Base-by-base conservation (phyloP, 1,140 invertebrate species). In the Sycophaga agraensis region DNA sequence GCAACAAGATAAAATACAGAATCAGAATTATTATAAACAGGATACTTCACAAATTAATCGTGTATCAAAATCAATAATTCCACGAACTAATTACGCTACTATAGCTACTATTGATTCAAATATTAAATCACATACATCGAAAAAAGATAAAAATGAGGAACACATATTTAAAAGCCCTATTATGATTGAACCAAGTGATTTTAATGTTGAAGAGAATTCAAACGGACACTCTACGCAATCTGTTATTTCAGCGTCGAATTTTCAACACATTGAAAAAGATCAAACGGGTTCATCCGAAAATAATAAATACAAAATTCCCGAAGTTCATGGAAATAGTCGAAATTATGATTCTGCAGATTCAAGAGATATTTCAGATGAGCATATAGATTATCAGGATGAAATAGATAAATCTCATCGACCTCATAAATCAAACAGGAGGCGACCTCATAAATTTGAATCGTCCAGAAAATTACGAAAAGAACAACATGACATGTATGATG, bases 391-490 rank as follows among this genome's bases (percentile, higher is more conserved):
- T 59, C 43, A 57, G 0, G 79, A 80, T 12, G 70, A 73, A 2
- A 72, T 73, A 0, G 73, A 75, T 34, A 72, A 70, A 42, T 69
- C 75, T 0, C 68, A 65, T 46, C 70, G 70, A 56, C 11, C 71
- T 9, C 68, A 74, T 1, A 80, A 80, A 24, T 26, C n/a, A 22
- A 72, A 3, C 31, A 63, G 73, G 51, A 71, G 70, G 64, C 66
- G 74, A 48, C 78, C 75, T 0, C 64, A 66, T 14, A 49, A 56
- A 14, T 45, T 45, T 0, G 71, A 72, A 21, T 48, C 31, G 0
- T 67, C 71, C 0, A 73, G 69, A 45, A 73, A 69, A 26, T 48
- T 75, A 0, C 72, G 69, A 0, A 81, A 80, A 40, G 78, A 80
- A 46, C 76, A 79, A 60, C 62, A 74, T 5, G 65, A 69, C n/a